Percentiles rank a stretch among this genome's conserved stretches.
phyloP scores from a whole-genome alignment of 1,140 invertebrate genomes.

The Brachionus rubens region DNA sequence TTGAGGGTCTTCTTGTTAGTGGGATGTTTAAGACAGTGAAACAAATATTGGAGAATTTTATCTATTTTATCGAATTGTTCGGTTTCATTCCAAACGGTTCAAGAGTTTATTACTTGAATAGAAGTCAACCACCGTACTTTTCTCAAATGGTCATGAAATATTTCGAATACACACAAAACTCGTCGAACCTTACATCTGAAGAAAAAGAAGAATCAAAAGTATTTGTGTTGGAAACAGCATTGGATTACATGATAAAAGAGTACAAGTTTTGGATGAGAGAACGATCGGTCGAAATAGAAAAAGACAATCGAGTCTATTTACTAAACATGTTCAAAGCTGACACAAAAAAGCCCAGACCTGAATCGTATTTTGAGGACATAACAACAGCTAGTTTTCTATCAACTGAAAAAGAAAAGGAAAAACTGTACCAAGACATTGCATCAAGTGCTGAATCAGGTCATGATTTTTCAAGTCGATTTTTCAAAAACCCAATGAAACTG shows the following conservation, averaged over 20 bases:
- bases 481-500: constrained; percentile 54
- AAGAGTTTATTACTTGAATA: constrained; percentile 75
- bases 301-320: not conserved
- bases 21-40: constrained; percentile 75
- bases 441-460: constrained; percentile 86
- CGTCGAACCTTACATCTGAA: not conserved
- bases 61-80: constrained; percentile 50
- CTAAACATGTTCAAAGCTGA: constrained; percentile 9
- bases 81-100: constrained; percentile 87
- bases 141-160: constrained; percentile 69
- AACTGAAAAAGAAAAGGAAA: constrained; percentile 58
- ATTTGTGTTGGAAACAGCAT: constrained; percentile 14
- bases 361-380: constrained; percentile 75
- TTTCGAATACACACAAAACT: constrained; percentile 5
- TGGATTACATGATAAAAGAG: constrained; percentile 24
- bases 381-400: constrained; percentile 47
- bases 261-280: constrained; percentile 44
- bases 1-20: constrained; percentile 75
- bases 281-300: not conserved
- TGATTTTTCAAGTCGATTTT: constrained; percentile 91
- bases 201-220: not conserved
- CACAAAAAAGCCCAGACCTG: constrained; percentile 64
- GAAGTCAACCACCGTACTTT: constrained; percentile 81
- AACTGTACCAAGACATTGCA: constrained; percentile 76
- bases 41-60: constrained; percentile 67